These are phyloP conservation scores for Ciconia maguari DNA, from an alignment of 2,113 vertebrate genomes.

Conservation along the genomic window DNA sequence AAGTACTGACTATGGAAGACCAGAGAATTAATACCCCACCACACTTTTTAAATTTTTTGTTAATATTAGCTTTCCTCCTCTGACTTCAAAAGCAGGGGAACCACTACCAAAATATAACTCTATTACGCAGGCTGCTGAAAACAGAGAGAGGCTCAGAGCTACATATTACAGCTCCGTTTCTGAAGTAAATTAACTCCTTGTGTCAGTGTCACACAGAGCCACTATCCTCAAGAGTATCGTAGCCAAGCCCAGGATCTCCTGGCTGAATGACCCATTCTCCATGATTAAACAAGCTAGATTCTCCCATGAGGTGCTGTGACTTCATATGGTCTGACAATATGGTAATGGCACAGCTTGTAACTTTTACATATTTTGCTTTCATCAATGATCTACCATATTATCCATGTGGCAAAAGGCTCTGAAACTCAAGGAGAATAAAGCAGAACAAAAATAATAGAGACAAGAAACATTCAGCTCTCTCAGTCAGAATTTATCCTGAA, in stretches of 20 bases:
- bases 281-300: neutral
- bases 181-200: neutral
- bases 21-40: neutral
- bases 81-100: neutral
- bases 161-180: neutral
- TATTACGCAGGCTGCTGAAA: too few species aligned
- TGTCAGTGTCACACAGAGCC: neutral
- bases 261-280: neutral
- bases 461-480: neutral
- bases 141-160: too few species aligned
- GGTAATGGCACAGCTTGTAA: neutral
- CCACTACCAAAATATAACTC: neutral
- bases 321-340: neutral
- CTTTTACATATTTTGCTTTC: neutral
- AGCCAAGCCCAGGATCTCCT: neutral
- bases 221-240: neutral
- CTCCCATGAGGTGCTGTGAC: neutral
- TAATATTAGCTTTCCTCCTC: neutral
- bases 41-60: neutral
- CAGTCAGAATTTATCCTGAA: neutral
- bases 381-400: neutral
- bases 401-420: neutral
- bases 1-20: neutral
- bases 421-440: neutral
- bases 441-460: neutral